Base-by-base conservation (phyloP, 2,888 invertebrate genomes). In the Drosophila cyrtoloma region DNA sequence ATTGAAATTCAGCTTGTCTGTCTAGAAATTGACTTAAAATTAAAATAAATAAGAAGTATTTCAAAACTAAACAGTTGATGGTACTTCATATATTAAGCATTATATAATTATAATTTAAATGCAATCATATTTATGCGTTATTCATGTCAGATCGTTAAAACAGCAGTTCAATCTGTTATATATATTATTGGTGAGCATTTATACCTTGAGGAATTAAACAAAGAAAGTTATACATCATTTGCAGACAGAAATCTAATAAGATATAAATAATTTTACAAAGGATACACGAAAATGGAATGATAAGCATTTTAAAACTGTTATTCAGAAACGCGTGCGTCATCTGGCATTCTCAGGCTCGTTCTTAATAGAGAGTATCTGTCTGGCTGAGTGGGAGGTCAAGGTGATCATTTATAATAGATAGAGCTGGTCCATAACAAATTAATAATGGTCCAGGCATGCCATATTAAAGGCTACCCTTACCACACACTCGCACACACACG, bases 381-480 rank as follows among this genome's bases (percentile, higher is more conserved):
- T 42, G 28, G 14, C n/a, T 5, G 37, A 4, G 42, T 58, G 77
- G 77, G 75, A 67, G 87, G 75, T 71, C 71, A 76, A 59, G 79
- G 74, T 60, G 84, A 79, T 79, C 77, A 71, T 57, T 72, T 67
- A 71, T 83, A 72, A 81, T 86, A 69, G 81, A 78, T 75, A 71
- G 77, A 58, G 50, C 63, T 47, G 75, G 73, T 77, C 74, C 89
- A 79, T 86, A 79, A 72, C 84, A 86, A 88, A 85, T 85, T 85
- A 86, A 88, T 77, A 88, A 85, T 64, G 69, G 71, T 52, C 51
- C 50, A 53, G 79, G 66, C 63, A 67, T 72, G 79, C 56, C 70
- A 79, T 67, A 83, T 74, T 78, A 70, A 68, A 63, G 71, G 28
- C 30, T 35, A 63, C 60, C 65, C 60, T 65, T 64, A 59, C 62